Evolutionary conservation across 2,888 invertebrate genomes (phyloP).

Genomic region (Amphiduros pacificus): DNA sequence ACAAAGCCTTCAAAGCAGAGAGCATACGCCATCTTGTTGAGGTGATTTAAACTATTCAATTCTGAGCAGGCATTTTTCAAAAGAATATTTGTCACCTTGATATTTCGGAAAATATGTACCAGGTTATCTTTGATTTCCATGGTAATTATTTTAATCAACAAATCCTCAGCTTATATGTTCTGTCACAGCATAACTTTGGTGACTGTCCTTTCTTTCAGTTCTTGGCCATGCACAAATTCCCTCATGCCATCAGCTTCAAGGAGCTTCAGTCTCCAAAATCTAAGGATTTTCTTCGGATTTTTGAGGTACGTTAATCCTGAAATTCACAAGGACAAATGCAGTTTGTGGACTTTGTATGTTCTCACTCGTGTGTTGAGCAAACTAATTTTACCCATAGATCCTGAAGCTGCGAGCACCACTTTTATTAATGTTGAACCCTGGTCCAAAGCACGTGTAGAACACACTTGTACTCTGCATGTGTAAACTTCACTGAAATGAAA

Average conservation of each 20-base stretch:
- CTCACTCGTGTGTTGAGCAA: too few species aligned
- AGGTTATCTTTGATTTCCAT: background rate
- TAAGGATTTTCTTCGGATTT: slow-evolving; percentile 49
- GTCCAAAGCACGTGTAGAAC: too few species aligned
- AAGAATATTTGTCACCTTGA: background rate
- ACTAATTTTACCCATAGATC: too few species aligned
- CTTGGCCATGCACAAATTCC: slow-evolving; percentile 40
- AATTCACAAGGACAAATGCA: too few species aligned
- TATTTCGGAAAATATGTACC: background rate
- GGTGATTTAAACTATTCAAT: too few species aligned
- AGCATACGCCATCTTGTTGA: slow-evolving; percentile 6
- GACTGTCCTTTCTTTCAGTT: slow-evolving; percentile 43
- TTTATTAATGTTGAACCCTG: too few species aligned
- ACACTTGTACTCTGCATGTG: too few species aligned
- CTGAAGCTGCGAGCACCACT: too few species aligned
- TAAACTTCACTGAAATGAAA: too few species aligned
- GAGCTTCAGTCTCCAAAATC: slow-evolving; percentile 44
- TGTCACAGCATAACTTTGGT: background rate
- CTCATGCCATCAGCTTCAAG: slow-evolving; percentile 43
- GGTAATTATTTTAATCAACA: background rate
- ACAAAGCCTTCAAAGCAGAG: slow-evolving; percentile 3
- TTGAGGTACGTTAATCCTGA: slow-evolving; percentile 54
- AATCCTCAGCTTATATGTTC: background rate
- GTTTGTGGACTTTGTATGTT: too few species aligned
- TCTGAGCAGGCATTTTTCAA: too few species aligned